Percentiles rank a stretch among this genome's conserved stretches.
Conservation (phyloP, 2,113 vertebrate species). For the Andinoacara biseriatus region DNA sequence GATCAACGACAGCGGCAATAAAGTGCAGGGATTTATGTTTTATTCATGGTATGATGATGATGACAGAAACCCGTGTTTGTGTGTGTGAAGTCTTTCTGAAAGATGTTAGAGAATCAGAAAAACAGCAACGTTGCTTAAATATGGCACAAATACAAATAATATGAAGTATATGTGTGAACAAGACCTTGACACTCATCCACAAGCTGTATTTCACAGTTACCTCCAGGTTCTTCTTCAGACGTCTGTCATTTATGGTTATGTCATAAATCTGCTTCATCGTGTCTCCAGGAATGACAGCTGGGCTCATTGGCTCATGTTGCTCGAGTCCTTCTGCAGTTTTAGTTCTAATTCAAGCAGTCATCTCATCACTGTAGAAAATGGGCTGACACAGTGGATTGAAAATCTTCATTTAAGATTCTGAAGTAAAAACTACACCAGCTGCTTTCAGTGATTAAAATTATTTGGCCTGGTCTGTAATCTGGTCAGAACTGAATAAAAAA, state of each 20-base stretch:
- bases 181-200: background rate
- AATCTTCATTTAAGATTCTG: background rate
- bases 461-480: background rate
- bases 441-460: background rate
- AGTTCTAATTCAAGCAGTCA: background rate
- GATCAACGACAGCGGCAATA: background rate
- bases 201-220: background rate
- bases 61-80: background rate
- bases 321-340: background rate
- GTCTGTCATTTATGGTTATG: background rate
- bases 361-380: background rate
- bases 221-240: background rate
- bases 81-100: no score
- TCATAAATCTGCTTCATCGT: background rate
- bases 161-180: no score
- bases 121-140: background rate
- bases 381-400: background rate
- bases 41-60: background rate
- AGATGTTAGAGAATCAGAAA: background rate
- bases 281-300: background rate
- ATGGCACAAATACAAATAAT: background rate
- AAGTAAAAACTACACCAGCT: background rate
- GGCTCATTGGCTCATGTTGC: background rate
- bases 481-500: background rate
- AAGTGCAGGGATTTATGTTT: background rate